These are phyloP conservation scores for Erythrolamprus reginae DNA, from an alignment of 2,113 vertebrate species.

Conservation along the genomic window DNA sequence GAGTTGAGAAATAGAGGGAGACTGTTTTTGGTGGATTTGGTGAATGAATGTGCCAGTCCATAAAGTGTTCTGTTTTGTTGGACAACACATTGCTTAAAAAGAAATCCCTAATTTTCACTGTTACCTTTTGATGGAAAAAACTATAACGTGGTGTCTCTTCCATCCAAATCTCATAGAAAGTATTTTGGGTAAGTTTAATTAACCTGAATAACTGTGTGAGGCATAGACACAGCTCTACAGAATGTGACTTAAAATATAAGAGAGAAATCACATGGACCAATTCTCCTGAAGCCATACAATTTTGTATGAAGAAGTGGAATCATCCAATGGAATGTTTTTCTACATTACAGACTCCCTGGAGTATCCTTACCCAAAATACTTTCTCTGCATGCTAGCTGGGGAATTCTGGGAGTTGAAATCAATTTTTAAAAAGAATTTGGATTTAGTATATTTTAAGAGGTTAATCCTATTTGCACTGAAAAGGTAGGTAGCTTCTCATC, in stretches of 20 bases:
- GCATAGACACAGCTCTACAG: not conserved
- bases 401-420: not conserved
- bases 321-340: not conserved
- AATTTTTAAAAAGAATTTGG: not conserved
- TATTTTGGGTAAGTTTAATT: not conserved
- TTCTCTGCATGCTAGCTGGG: not conserved
- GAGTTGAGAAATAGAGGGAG: not conserved
- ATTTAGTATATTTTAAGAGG: not conserved
- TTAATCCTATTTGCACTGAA: not conserved
- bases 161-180: not conserved
- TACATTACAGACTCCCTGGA: not conserved
- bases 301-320: not conserved
- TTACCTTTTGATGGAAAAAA: too few relatives aligned
- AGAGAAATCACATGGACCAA: not conserved
- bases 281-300: not conserved
- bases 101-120: not conserved
- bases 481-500: constrained; percentile 20
- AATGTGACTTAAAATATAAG: not conserved
- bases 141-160: not conserved
- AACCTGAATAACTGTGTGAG: not conserved
- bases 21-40: not conserved
- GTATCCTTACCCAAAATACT: too few relatives aligned
- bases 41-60: not conserved
- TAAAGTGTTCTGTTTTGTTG: not conserved
- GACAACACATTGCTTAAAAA: not conserved